Base-by-base conservation (phyloP, 2,113 vertebrate genomes). In the Chlorodrepanis virens region DNA sequence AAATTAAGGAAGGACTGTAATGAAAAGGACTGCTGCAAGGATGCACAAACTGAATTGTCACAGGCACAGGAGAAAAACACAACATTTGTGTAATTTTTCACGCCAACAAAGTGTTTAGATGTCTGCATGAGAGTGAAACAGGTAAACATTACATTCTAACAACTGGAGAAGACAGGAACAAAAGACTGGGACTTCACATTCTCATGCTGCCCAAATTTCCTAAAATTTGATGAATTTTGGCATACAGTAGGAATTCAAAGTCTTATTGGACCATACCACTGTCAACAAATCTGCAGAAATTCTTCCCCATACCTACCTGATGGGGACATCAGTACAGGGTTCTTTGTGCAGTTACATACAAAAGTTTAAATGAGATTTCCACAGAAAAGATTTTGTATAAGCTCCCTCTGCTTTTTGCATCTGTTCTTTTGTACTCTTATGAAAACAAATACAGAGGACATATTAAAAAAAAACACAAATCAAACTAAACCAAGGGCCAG, bases 391-490 rank as follows among this genome's bases (percentile, higher is more conserved):
- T 56, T 44, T 7, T 47, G 60, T 45, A 56, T 71, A 72, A 81
- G 25, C 20, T 53, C 49, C 57, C 82, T 72, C 42, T 90, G 53
- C 22, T 79, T 87, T 93, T 93, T 91, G 61, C 87, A 89, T 90
- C 71, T 82, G 75, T 77, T 93, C 57, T 68, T 96, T 80, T 60
- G 44, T 53, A 50, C 27, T 84, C 65, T 87, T 82, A 59, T 17
- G 52, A 95, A 94, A 94, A 96, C 83, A 93, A 95, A 89, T 64
- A 84, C 56, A 91, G 19, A 53, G 54, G 68, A 84, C 27, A 64
- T 57, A 28, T 77, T 10, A 54, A 96, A 27, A 75, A 97, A 84
- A 98, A 89, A 31, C 31, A 65, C n/a, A 75, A 90, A 86, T 45
- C 35, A 64, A 75, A 65, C 16, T 72, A 95, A 96, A 45, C 29